phyloP scores from a whole-genome alignment of 1,140 invertebrate genomes.

The Drosophila subobscura region DNA sequence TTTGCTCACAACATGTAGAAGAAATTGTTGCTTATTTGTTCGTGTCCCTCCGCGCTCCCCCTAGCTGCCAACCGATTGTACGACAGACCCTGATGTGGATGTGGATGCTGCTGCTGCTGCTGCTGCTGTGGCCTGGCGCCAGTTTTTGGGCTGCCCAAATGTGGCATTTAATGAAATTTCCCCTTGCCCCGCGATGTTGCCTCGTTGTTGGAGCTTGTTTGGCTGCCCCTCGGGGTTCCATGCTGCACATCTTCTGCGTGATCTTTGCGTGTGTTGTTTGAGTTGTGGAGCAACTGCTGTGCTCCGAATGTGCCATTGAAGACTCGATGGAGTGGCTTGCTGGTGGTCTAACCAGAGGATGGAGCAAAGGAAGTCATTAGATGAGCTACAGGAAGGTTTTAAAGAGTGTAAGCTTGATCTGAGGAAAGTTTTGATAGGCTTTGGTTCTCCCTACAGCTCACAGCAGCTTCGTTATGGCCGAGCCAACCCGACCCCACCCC shows the following conservation, averaged over 20 bases:
- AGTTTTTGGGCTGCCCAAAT: constrained; percentile 75
- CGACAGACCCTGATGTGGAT: constrained; percentile 16
- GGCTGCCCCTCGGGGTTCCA: constrained; percentile 54
- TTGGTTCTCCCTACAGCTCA: constrained; percentile 34
- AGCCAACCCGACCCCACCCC: too few species aligned
- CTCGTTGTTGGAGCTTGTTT: constrained; percentile 41
- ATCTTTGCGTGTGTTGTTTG: constrained; percentile 43
- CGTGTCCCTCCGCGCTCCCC: constrained; percentile 19
- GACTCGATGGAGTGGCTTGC: constrained; percentile 18
- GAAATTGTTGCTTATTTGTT: constrained; percentile 81
- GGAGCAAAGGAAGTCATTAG: constrained; percentile 26
- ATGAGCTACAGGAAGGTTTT: background rate
- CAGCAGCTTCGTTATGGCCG: constrained; percentile 53
- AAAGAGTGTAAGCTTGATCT: background rate
- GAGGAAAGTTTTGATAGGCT: background rate
- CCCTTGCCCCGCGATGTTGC: constrained; percentile 8
- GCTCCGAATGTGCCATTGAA: background rate
- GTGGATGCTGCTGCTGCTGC: too few species aligned
- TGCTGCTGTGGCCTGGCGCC: constrained; percentile 58
- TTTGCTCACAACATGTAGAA: constrained; percentile 78
- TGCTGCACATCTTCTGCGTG: constrained; percentile 12
- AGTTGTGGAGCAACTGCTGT: constrained; percentile 21
- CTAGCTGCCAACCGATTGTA: constrained; percentile 53
- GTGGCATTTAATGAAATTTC: constrained; percentile 78
- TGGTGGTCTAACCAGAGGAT: constrained; percentile 18